These are phyloP conservation scores for Sylvia borin DNA, from an alignment of 2,797 vertebrate genomes.

Conservation along the genomic window DNA sequence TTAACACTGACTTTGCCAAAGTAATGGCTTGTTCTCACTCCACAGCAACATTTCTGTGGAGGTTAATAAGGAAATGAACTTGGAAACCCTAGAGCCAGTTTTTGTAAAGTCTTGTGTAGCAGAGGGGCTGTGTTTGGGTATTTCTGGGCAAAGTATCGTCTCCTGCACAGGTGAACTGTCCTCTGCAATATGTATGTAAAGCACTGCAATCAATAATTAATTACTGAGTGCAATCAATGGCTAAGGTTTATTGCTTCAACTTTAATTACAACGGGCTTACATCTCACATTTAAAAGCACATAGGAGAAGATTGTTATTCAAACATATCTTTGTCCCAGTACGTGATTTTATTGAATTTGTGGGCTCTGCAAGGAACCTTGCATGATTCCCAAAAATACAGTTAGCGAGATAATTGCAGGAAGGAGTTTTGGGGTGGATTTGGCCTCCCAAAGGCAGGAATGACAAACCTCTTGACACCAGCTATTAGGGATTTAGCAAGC, in stretches of 20 bases:
- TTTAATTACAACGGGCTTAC: constrained; percentile 46
- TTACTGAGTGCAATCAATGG: constrained; percentile 51
- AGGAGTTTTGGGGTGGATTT: background rate
- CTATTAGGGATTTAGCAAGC: background rate
- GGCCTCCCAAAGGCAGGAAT: background rate
- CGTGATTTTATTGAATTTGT: background rate
- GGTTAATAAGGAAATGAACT: background rate
- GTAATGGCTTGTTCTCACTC: background rate
- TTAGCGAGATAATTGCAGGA: background rate
- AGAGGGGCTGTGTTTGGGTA: background rate
- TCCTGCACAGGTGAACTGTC: constrained; percentile 28
- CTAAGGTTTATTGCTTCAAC: constrained; percentile 43
- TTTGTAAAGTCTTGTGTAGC: background rate
- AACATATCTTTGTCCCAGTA: background rate
- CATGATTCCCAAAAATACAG: background rate
- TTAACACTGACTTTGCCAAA: constrained; percentile 3
- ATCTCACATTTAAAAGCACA: background rate
- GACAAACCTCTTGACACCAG: background rate
- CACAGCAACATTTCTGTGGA: background rate
- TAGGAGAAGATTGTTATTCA: background rate
- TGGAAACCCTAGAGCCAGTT: background rate
- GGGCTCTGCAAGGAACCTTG: background rate
- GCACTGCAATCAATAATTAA: constrained; percentile 62
- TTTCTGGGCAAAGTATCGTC: background rate
- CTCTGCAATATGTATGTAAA: constrained; percentile 40